Conservation (phyloP, 2,113 vertebrate genomes). For the Nothobranchius furzeri region DNA sequence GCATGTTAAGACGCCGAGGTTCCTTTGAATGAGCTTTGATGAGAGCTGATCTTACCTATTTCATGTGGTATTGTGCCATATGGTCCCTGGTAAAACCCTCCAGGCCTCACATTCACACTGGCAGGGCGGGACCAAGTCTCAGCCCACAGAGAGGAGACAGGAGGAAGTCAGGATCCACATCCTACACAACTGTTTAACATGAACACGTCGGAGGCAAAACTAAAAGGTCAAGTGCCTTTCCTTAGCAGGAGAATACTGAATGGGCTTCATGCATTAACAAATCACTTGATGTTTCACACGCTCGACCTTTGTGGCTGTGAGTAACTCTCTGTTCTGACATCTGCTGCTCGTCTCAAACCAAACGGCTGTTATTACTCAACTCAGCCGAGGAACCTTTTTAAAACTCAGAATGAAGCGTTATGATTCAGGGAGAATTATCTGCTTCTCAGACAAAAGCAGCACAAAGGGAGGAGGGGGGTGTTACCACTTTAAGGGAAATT, state of each 20-base stretch:
- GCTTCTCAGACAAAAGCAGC: slow-evolving; percentile 58
- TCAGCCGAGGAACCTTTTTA: slow-evolving; percentile 20
- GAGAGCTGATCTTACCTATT: slow-evolving; percentile 67
- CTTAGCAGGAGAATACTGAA: not conserved
- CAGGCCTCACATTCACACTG: slow-evolving; percentile 59
- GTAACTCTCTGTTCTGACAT: slow-evolving; percentile 7
- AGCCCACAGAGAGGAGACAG: slow-evolving; percentile 32
- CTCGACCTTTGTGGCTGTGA: slow-evolving; percentile 1
- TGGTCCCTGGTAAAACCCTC: slow-evolving; percentile 55
- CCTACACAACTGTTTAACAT: not conserved
- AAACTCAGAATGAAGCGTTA: slow-evolving; percentile 26
- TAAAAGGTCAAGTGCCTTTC: slow-evolving; percentile 3
- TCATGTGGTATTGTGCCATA: slow-evolving; percentile 69
- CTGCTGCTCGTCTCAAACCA: slow-evolving; percentile 5
- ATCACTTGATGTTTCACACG: not conserved
- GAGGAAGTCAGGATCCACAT: not conserved
- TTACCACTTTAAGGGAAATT: slow-evolving; percentile 63
- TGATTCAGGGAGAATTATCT: slow-evolving; percentile 52
- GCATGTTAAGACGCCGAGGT: not conserved
- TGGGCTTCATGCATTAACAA: not conserved
- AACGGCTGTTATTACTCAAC: slow-evolving; percentile 7
- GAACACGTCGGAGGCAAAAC: not conserved
- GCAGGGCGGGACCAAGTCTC: slow-evolving; percentile 12
- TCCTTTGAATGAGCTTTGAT: slow-evolving; percentile 2
- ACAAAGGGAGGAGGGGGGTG: slow-evolving; percentile 30